phyloP scores from a whole-genome alignment of 2,113 vertebrate genomes.

The Anoura caudifer region DNA sequence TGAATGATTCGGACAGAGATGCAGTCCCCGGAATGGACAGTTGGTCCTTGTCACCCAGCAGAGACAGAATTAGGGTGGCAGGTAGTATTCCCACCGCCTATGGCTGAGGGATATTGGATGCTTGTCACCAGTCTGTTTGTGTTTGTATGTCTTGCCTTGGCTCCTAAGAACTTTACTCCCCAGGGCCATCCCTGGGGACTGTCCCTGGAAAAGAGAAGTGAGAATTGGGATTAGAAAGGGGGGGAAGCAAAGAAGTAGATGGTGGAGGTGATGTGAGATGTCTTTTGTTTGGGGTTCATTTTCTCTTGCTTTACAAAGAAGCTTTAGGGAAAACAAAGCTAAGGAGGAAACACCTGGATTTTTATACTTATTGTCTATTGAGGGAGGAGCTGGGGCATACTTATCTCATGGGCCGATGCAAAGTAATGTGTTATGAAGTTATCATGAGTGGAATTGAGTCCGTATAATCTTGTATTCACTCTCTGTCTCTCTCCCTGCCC shows the following conservation, averaged over 20 bases:
- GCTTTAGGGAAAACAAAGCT: background rate
- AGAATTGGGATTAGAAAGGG: background rate
- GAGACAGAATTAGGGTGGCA: background rate
- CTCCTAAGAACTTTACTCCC: background rate
- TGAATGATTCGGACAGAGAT: background rate
- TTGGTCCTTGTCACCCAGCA: background rate
- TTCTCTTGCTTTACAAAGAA: background rate
- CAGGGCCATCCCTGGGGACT: fast-evolving
- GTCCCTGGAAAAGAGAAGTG: background rate
- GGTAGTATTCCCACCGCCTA: too few species aligned
- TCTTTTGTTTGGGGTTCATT: background rate
- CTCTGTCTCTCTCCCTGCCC: too few species aligned
- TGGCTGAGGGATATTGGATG: fast-evolving
- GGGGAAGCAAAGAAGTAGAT: background rate
- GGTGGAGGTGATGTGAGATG: background rate
- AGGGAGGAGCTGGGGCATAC: background rate
- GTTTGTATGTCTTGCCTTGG: background rate
- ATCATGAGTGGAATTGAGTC: background rate
- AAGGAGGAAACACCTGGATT: background rate
- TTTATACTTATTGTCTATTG: background rate
- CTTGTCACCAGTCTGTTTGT: background rate
- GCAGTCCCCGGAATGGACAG: background rate
- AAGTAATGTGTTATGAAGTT: background rate
- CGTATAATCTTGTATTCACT: background rate
- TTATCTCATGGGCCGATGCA: background rate